These are phyloP conservation scores for Aplodontia rufa DNA, from an alignment of 2,113 vertebrate genomes.

Conservation along the genomic window DNA sequence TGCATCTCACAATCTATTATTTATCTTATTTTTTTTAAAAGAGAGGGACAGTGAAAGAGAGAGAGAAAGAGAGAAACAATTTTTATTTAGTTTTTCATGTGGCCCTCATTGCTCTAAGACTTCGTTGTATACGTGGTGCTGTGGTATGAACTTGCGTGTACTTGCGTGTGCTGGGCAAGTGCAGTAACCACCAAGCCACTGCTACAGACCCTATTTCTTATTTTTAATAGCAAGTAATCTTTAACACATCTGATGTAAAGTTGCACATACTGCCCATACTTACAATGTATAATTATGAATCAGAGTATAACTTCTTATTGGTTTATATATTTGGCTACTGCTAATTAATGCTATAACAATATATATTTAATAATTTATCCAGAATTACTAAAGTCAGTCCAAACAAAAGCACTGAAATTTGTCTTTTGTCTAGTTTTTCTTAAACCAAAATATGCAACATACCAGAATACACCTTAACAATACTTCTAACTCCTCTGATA, in stretches of 20 bases:
- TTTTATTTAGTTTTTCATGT: no score
- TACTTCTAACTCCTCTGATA: not conserved
- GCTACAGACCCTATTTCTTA: no score
- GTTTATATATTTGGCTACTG: not conserved
- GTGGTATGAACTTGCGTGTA: no score
- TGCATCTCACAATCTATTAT: not conserved
- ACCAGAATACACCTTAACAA: not conserved
- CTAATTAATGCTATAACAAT: not conserved
- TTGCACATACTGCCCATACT: constrained; percentile 1
- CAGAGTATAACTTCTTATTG: not conserved
- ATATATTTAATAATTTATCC: not conserved
- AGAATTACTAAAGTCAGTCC: constrained; percentile 23
- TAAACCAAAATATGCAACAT: constrained; percentile 11
- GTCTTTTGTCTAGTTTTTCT: not conserved
- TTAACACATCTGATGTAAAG: not conserved
- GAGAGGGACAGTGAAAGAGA: no score
- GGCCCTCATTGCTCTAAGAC: no score
- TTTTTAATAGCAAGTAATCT: constrained; percentile 36
- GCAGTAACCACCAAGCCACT: no score
- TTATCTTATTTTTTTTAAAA: constrained; percentile 21
- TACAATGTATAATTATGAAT: constrained; percentile 10
- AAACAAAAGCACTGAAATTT: constrained; percentile 7
- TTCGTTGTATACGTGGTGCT: no score
- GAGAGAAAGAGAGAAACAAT: no score
- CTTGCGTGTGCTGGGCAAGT: no score